These are phyloP conservation scores for Piscicola geometra DNA, from an alignment of 2,888 invertebrate species.

Conservation along the genomic window DNA sequence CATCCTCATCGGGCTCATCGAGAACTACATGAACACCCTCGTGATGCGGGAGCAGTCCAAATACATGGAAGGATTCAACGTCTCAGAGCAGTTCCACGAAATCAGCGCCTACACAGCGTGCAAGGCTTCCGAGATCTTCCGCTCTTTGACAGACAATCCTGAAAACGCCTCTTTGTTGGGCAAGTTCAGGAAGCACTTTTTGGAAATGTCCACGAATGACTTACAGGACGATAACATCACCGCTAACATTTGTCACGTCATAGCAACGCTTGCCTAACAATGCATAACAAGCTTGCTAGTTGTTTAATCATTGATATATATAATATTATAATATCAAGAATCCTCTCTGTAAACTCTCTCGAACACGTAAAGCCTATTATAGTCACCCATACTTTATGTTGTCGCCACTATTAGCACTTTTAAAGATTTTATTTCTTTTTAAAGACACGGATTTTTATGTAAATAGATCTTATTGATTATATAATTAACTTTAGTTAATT, in stretches of 20 bases:
- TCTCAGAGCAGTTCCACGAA: neutral
- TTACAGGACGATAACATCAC: constrained; percentile 15
- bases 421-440: too few relatives aligned
- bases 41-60: neutral
- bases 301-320: too few relatives aligned
- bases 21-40: constrained; percentile 56
- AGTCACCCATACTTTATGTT: too few relatives aligned
- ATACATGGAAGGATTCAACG: neutral
- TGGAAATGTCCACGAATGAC: constrained; percentile 21
- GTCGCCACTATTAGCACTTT: too few relatives aligned
- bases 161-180: constrained; percentile 9
- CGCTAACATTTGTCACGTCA: constrained; percentile 4
- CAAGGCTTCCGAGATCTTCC: constrained; percentile 30
- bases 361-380: too few relatives aligned
- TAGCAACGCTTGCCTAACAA: constrained; percentile 20
- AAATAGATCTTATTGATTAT: too few relatives aligned
- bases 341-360: too few relatives aligned
- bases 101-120: constrained; percentile 30
- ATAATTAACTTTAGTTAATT: too few relatives aligned
- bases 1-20: constrained; percentile 91
- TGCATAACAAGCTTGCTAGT: neutral
- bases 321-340: too few relatives aligned
- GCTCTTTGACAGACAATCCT: neutral
- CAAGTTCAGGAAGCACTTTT: constrained; percentile 28
- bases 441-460: too few relatives aligned